Percentiles rank a stretch among this genome's conserved stretches.
These are phyloP conservation scores for Platysternon megacephalum DNA, from an alignment of 2,113 vertebrate species.

Conservation along the genomic window DNA sequence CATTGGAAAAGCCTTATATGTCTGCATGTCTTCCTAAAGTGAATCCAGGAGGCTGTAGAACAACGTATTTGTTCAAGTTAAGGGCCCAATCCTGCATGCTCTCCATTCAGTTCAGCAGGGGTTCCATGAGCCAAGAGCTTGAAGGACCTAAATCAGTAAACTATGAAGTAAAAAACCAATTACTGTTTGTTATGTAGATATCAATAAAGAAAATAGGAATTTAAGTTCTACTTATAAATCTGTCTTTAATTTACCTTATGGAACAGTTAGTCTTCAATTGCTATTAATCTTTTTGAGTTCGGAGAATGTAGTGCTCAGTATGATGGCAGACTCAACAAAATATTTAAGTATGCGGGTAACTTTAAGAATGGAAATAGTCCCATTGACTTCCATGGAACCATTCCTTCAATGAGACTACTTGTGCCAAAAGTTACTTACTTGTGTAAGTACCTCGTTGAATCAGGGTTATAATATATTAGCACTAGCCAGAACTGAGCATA, in stretches of 20 bases:
- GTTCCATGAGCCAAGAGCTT: not conserved
- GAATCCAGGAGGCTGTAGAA: not conserved
- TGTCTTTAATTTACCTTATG: not conserved
- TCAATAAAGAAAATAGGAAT: not conserved
- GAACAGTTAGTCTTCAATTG: not conserved
- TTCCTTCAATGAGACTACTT: not conserved
- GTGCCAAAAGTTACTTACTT: not conserved
- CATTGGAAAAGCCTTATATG: not conserved
- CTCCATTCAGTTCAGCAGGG: not conserved
- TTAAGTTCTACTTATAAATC: not conserved
- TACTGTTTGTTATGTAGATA: not conserved
- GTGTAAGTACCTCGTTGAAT: not conserved
- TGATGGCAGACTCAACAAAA: not conserved
- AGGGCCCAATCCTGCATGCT: not conserved
- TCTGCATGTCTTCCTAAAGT: not conserved
- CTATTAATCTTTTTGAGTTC: not conserved
- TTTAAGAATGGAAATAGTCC: constrained; percentile 22
- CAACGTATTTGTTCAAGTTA: not conserved
- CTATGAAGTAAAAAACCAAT: constrained; percentile 3
- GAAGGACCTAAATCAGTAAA: not conserved
- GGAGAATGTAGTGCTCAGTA: not conserved
- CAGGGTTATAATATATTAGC: not conserved
- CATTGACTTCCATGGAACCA: constrained; percentile 12
- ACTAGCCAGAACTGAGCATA: not conserved
- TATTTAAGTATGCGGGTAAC: not conserved